Conservation (phyloP, 2,888 invertebrate species). For the Oligia latruncula region DNA sequence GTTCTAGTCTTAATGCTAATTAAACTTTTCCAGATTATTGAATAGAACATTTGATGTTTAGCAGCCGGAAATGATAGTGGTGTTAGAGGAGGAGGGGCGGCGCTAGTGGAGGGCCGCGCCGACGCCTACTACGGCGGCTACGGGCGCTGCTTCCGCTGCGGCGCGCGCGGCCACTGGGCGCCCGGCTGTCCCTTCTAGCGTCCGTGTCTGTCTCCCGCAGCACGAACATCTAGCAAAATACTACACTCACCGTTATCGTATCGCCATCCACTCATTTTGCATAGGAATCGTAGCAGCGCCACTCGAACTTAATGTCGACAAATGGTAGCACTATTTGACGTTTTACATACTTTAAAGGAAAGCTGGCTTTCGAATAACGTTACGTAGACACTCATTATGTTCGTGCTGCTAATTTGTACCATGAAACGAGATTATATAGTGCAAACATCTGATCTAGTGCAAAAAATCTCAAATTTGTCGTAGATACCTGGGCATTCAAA, state of each 20-base stretch:
- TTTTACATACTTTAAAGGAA: conserved; percentile 7
- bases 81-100: conserved; percentile 53
- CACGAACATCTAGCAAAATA: conserved; percentile 43
- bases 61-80: conserved; percentile 52
- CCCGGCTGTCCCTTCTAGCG: conserved; percentile 80
- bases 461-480: conserved; percentile 7
- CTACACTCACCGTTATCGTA: conserved; percentile 44
- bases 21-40: conserved; percentile 47
- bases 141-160: conserved; percentile 90
- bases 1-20: conserved; percentile 20
- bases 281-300: conserved; percentile 19
- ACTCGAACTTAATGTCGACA: neutral
- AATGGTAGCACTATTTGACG: conserved; percentile 1
- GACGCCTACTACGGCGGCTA: conserved; percentile 91
- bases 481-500: neutral
- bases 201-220: conserved; percentile 3
- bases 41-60: conserved; percentile 59
- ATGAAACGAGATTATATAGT: neutral
- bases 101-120: conserved; percentile 75
- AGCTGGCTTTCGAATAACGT: neutral
- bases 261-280: conserved; percentile 28
- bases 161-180: conserved; percentile 88
- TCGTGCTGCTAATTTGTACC: conserved; percentile 13
- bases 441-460: neutral
- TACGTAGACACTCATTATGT: neutral